Conservation (phyloP, 2,113 vertebrate genomes). For the Hypocryptadius cinnamomeus region DNA sequence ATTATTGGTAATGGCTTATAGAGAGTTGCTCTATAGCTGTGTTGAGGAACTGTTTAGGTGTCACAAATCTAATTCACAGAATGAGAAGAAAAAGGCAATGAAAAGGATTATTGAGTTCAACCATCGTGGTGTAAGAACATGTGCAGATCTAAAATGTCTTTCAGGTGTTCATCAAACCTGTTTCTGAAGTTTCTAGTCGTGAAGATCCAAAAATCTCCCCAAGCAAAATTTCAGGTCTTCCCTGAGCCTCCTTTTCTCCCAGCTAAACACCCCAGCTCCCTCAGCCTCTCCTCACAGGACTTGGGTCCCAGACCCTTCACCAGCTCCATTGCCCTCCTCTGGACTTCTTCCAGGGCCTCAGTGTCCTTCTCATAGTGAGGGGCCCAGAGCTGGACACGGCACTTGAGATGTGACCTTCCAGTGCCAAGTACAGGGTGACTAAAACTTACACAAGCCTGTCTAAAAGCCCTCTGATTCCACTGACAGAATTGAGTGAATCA, state of each 20-base stretch:
- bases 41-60: background rate
- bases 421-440: background rate
- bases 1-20: background rate
- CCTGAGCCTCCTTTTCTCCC: background rate
- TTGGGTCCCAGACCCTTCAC: background rate
- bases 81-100: background rate
- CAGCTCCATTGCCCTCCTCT: background rate
- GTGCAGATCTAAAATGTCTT: background rate
- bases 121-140: fast-evolving
- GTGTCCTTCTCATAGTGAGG: background rate
- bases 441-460: background rate
- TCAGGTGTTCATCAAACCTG: background rate
- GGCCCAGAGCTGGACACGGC: background rate
- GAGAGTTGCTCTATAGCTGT: background rate
- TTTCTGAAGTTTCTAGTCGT: background rate
- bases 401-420: background rate
- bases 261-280: background rate
- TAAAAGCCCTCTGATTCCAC: background rate
- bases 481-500: background rate
- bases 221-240: background rate
- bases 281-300: background rate
- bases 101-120: background rate
- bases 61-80: background rate
- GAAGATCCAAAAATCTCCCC: background rate
- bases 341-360: background rate